Base-by-base conservation (phyloP, 1,140 invertebrate species). In the Pogonomyrmex barbatus region DNA sequence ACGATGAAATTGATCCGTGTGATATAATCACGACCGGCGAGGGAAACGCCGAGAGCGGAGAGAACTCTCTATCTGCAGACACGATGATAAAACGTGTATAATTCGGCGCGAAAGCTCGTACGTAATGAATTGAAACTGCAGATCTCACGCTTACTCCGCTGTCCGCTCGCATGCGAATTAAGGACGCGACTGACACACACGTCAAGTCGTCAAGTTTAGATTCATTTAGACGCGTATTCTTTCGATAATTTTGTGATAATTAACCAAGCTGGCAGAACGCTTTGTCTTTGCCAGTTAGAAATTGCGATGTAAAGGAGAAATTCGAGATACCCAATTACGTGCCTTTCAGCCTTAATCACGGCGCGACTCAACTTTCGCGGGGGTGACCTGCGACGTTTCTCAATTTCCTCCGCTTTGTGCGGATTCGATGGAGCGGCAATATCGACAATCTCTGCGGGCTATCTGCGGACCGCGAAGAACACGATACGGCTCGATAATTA, bases 401-500 rank as follows among this genome's bases (percentile, higher is more conserved):
- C 54, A 65, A 67, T 82, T 87, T 77, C 62, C 84, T 87, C 9
- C 71, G 65, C 77, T 89, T 87, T 78, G 70, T 54, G 58, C 56
- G 33, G 8, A 65, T 77, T 77, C 58, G 73, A 85, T 77, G 82
- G 1, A 52, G 58, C 82, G 71, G 71, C 58, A 42, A 42, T 76
- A 76, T 77, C 58, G 71, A 63, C 71, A 47, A 73, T 73, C 67
- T 85, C 71, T n/a, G 36, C 2, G 47, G 10, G 39, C 62, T 52
- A 36, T 78, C 58, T 36, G 62, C 8, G 33, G n/a, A 12, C n/a
- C 33, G 47, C 68, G 33, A 77, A 47, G 10, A 54, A 24, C 33
- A n/a, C 42, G 63, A 24, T 62, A 60, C 36, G 39, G 30, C 73
- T 73, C 56, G 88, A 89, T 89, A 89, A 89, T 89, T 89, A 89